Evolutionary conservation across 2,797 vertebrate species (phyloP).

Genomic region (Cygnus olor): DNA sequence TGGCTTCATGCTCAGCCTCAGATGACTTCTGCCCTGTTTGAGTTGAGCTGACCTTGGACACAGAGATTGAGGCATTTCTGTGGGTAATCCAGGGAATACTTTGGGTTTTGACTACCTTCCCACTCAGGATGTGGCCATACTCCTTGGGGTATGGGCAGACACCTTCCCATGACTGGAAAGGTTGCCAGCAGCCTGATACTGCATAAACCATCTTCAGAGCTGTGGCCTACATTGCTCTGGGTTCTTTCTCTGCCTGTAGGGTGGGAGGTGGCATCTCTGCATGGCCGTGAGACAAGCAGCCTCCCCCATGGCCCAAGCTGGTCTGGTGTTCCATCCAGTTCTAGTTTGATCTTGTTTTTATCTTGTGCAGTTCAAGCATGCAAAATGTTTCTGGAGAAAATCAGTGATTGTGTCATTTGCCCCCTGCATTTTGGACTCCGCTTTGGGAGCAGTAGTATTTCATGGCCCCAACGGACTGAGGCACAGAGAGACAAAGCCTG

Average conservation of each 20-base stretch:
- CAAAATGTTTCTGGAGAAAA: not conserved
- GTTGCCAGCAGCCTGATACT: not conserved
- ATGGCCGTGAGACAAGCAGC: not conserved
- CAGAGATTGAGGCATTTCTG: not conserved
- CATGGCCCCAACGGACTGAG: not conserved
- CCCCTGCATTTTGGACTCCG: not conserved
- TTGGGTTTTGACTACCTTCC: not conserved
- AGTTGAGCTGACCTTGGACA: slow-evolving; percentile 6
- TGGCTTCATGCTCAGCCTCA: not conserved
- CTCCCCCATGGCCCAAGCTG: accelerated
- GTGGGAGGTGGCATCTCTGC: not conserved
- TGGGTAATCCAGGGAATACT: not conserved
- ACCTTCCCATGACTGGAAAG: not conserved
- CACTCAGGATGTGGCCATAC: not conserved
- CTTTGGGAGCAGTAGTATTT: not conserved
- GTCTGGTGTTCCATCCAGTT: not conserved
- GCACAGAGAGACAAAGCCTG: not conserved
- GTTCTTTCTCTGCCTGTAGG: not conserved
- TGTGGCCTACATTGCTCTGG: not conserved
- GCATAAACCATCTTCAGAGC: not conserved
- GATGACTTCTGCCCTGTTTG: not conserved
- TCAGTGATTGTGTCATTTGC: not conserved
- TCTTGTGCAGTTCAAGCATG: not conserved
- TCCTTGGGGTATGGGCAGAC: not conserved
- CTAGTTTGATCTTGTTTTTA: not conserved